phyloP scores from a whole-genome alignment of 2,113 vertebrate genomes.

The Anoura caudifer region DNA sequence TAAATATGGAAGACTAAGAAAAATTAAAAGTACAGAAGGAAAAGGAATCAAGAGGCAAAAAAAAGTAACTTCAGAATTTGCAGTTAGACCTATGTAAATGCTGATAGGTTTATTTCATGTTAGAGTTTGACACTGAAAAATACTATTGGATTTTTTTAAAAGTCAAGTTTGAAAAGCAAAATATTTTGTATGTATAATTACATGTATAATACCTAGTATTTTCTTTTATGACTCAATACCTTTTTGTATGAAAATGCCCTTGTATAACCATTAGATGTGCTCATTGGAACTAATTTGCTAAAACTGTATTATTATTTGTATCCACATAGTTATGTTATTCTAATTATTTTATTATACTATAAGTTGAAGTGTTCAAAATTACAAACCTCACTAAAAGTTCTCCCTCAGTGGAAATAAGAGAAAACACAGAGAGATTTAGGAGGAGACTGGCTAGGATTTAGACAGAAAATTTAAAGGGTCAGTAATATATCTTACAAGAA shows the following conservation, averaged over 20 bases:
- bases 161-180: slow-evolving; percentile 47
- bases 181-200: slow-evolving; percentile 26
- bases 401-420: background rate
- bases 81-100: slow-evolving; percentile 27
- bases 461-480: slow-evolving; percentile 13
- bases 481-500: background rate
- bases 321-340: slow-evolving; percentile 21
- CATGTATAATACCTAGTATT: background rate
- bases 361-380: slow-evolving; percentile 46
- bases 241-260: slow-evolving; percentile 34
- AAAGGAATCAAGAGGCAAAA: slow-evolving; percentile 25
- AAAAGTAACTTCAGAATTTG: slow-evolving; percentile 25
- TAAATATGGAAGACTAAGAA: slow-evolving; percentile 5
- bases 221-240: slow-evolving; percentile 33
- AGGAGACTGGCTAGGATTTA: slow-evolving; percentile 27
- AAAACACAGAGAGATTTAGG: slow-evolving; percentile 27
- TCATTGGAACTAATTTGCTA: slow-evolving; percentile 30
- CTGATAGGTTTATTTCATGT: slow-evolving; percentile 32
- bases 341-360: slow-evolving; percentile 22
- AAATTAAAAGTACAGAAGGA: slow-evolving; percentile 44
- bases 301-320: slow-evolving; percentile 11
- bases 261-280: background rate
- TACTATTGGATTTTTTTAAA: slow-evolving; percentile 10
- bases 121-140: slow-evolving; percentile 3
- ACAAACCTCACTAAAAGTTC: slow-evolving; percentile 1